Evolutionary conservation across 2,888 invertebrate species (phyloP), one percentile per base, ranked within the genome.

Genomic region (Ichneumoninae sp.): DNA sequence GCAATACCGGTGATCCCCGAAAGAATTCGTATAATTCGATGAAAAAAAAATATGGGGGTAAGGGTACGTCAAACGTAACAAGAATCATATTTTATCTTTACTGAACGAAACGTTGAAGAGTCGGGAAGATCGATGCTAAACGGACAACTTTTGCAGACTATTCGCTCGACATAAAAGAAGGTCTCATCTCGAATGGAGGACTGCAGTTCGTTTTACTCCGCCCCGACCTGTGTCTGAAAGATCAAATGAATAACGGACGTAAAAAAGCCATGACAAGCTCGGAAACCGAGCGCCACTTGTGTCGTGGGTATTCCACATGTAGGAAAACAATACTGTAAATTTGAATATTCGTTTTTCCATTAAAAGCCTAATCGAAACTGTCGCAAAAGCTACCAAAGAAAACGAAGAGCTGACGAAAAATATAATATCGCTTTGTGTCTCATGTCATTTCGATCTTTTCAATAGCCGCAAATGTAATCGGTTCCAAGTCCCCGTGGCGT

Each of bases 391-490:
- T 57, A 40, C 33, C 26, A 19, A 26, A 40, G 54, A 22, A 36
- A 36, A 52, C 30, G 54, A 70, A 65, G 54, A 79, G 60, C 50
- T 44, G 66, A 69, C 44, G 47, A 47, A 50, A 16, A 71, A 82
- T 70, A 81, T 84, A 79, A 74, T 74, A 79, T 73, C 73, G 70
- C 57, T 81, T 81, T 66, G 77, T 47, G 44, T 47, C 80, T 73
- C 80, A 85, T 85, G 84, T 83, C 79, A 85, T 85, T 74, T 81
- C 77, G 81, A 87, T 86, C 4, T 85, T 83, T 81, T 77, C 44
- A 66, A 82, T 75, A 82, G 79, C 66, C 70, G 66, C 47, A 85
- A 83, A 86, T 83, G 81, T 85, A 83, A 86, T 87, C 73, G 81
- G 83, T 68, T 85, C 44, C 85, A 68, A 85, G 87, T 84, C 76